Evolutionary conservation across 2,888 invertebrate genomes (phyloP).

Genomic region (Brachyopa scutellaris): DNA sequence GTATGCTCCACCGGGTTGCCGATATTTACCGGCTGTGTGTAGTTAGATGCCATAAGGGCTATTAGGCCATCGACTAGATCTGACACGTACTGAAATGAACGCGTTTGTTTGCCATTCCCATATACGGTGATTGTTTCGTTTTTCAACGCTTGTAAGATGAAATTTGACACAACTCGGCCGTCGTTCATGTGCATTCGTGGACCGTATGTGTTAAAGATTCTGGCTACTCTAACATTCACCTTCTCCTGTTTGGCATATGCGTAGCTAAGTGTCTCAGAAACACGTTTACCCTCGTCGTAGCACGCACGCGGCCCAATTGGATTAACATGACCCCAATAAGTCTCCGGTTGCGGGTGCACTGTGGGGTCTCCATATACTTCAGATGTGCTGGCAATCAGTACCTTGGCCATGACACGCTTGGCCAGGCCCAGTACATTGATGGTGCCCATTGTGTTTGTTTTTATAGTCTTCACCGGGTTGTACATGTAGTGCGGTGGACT

Average conservation of each 20-base stretch:
- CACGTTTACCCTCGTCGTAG: slow-evolving; percentile 99
- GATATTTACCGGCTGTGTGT: slow-evolving; percentile 95
- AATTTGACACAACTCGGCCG: slow-evolving; percentile 99
- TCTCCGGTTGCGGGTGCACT: slow-evolving; percentile 98
- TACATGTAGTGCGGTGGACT: slow-evolving; percentile 99
- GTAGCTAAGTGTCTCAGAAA: slow-evolving; percentile 96
- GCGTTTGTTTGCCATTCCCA: slow-evolving; percentile 93
- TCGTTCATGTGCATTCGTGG: slow-evolving; percentile 99
- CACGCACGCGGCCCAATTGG: slow-evolving; percentile 98
- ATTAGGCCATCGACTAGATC: slow-evolving; percentile 98
- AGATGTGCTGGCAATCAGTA: slow-evolving; percentile 98
- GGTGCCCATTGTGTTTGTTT: slow-evolving; percentile 97
- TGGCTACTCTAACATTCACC: slow-evolving; percentile 96
- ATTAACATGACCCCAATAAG: slow-evolving; percentile 99
- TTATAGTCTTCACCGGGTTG: slow-evolving; percentile 99
- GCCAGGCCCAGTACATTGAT: slow-evolving; percentile 96
- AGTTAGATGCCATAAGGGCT: slow-evolving; percentile 96
- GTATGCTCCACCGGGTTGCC: slow-evolving; percentile 99
- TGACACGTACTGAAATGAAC: slow-evolving; percentile 98
- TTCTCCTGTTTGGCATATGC: slow-evolving; percentile 99
- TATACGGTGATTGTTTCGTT: slow-evolving; percentile 97
- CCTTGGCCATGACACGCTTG: slow-evolving; percentile 94
- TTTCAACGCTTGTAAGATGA: slow-evolving; percentile 97
- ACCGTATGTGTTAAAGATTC: slow-evolving; percentile 99
- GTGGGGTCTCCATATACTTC: slow-evolving; percentile 99